Base-by-base conservation (phyloP, 2,797 vertebrate genomes). In the Gymnothorax reevesii region DNA sequence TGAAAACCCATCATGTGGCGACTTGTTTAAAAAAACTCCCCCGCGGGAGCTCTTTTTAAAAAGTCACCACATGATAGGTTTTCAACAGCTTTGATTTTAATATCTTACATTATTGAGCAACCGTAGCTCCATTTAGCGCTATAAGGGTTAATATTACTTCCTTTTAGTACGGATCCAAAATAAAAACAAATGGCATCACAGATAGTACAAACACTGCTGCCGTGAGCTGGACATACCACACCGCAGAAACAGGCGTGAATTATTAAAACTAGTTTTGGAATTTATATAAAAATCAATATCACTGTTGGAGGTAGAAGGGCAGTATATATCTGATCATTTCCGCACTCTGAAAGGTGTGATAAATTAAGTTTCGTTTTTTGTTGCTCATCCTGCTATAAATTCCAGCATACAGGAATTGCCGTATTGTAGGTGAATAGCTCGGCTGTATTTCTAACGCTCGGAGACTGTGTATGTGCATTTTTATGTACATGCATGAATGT, bases 401-500 rank as follows among this genome's bases (percentile, higher is more conserved):
- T 10, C 33, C 27, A 69, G 8, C 22, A 25, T 7, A n/a, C 66
- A 69, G 66, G 27, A 69, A 69, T 25, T 69, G 5, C 22, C 22
- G 25, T 15, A 59, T 8, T 59, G 33, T 2, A 42, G 33, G 33
- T 9, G 66, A 10, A 25, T 25, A 69, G n/a, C 9, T 25, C 8
- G 66, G 7, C 10, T 69, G 3, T 69, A n/a, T 64, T 59, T 27
- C n/a, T 69, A 69, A 66, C 54, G 25, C 22, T 69, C 8, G 33
- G 71, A 25, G 4, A 0, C 27, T 59, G 4, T 54, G 12, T 66
- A 60, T n/a, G 20, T 22, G 71, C 6, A 79, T 80, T 52, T 33
- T 80, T 25, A 60, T 87, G 80, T 89, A 80, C 83, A 79, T 33
- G 60, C n/a, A 55, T 87, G 59, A 8, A 73, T 82, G 59, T 17